phyloP scores from a whole-genome alignment of 2,113 vertebrate genomes.

The Nyctereutes procyonoides region DNA sequence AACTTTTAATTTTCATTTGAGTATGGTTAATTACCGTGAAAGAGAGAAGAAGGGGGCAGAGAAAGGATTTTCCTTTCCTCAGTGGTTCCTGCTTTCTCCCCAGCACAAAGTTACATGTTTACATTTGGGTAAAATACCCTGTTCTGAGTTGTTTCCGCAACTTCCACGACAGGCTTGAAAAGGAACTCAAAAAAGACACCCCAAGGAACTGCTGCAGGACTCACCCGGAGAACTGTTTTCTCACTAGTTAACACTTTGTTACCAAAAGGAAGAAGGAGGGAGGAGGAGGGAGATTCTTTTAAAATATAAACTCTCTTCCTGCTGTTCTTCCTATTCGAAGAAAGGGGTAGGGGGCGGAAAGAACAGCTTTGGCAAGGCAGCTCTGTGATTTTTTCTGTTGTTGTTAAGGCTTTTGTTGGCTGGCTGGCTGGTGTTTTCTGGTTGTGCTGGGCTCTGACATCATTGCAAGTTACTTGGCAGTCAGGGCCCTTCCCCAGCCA shows the following conservation, averaged over 20 bases:
- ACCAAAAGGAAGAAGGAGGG: constrained; percentile 20
- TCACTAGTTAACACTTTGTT: constrained; percentile 35
- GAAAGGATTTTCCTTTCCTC: constrained; percentile 49
- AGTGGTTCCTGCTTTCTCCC: not conserved
- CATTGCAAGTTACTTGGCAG: constrained; percentile 84
- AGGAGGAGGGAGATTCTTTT: not conserved
- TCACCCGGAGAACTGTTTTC: not conserved
- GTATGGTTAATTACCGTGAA: constrained; percentile 53
- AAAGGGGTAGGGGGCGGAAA: constrained; percentile 49
- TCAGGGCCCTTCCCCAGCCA: constrained; percentile 73
- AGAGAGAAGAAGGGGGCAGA: not conserved
- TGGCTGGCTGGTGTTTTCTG: constrained; percentile 82
- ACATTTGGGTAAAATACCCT: constrained; percentile 32
- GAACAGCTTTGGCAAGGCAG: not conserved
- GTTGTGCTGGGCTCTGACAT: constrained; percentile 85
- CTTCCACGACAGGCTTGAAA: constrained; percentile 51
- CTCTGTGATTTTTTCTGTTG: constrained; percentile 40
- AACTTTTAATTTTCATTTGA: constrained; percentile 65
- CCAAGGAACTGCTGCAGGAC: not conserved
- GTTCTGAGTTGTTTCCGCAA: constrained; percentile 35
- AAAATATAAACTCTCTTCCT: constrained; percentile 56
- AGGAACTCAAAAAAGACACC: constrained; percentile 35
- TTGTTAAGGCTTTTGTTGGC: constrained; percentile 73
- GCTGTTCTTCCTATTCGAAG: constrained; percentile 51
- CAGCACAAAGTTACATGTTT: constrained; percentile 60